Evolutionary conservation across 2,797 vertebrate genomes (phyloP).

Genomic region (Silurus lanzhouensis): DNA sequence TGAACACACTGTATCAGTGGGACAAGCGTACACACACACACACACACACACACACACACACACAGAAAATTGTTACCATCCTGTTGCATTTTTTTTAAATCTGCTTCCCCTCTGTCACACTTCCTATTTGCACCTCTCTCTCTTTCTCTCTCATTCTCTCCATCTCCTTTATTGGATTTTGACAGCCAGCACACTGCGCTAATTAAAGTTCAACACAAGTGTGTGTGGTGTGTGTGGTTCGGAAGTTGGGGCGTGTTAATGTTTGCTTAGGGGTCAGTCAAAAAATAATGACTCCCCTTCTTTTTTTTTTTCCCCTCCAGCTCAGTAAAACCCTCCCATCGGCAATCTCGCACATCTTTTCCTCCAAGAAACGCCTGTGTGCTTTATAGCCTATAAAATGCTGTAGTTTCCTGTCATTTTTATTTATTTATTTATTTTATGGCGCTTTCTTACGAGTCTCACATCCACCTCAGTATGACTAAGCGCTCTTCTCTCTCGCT

Average conservation of each 20-base stretch:
- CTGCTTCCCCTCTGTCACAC: neutral
- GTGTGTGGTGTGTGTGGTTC: conserved; percentile 7
- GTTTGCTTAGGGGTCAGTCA: conserved; percentile 51
- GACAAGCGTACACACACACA: neutral
- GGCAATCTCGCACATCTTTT: conserved; percentile 33
- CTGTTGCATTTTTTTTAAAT: conserved; percentile 19
- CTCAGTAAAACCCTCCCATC: conserved; percentile 13
- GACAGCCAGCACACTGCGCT: conserved; percentile 50
- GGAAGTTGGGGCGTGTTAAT: conserved; percentile 36
- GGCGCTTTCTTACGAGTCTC: conserved; percentile 35
- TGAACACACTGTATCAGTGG: conserved; percentile 25
- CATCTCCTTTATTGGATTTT: conserved; percentile 47
- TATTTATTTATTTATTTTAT: conserved; percentile 20
- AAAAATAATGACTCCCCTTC: conserved; percentile 38
- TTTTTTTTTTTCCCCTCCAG: neutral
- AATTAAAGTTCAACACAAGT: conserved; percentile 53
- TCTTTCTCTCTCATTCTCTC: conserved; percentile 22
- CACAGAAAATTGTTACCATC: neutral
- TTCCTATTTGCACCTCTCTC: neutral
- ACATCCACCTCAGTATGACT: conserved; percentile 15
- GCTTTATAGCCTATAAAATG: conserved; percentile 30
- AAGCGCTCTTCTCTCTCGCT: conserved; percentile 14
- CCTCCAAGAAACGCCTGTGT: conserved; percentile 20
- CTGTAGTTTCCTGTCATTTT: conserved; percentile 35
- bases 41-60: neutral